Conservation (phyloP, 2,113 vertebrate genomes). For the Narcine bancroftii region DNA sequence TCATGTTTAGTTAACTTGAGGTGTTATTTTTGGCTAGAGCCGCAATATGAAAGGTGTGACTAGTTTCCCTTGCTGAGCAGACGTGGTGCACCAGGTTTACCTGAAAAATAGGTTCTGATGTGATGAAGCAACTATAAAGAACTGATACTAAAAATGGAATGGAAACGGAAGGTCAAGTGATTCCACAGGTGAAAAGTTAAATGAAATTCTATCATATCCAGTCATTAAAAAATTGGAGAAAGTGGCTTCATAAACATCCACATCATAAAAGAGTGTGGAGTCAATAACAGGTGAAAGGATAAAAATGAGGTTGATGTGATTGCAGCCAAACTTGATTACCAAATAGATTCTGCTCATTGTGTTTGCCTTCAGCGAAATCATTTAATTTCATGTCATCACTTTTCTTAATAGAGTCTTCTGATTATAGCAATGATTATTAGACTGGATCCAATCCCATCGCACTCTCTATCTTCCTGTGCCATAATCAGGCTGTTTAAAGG, state of each 20-base stretch:
- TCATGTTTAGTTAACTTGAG: not conserved
- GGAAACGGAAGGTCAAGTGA: not conserved
- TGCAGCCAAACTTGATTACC: not conserved
- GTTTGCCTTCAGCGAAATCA: too few species aligned
- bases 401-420: too few species aligned
- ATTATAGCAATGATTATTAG: too few species aligned
- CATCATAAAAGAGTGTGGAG: not conserved
- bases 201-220: not conserved
- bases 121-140: not conserved
- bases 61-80: not conserved
- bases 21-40: not conserved
- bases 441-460: too few species aligned
- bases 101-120: not conserved
- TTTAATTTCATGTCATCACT: too few species aligned
- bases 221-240: not conserved
- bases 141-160: not conserved
- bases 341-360: not conserved
- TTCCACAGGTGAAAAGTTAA: not conserved
- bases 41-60: not conserved
- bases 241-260: not conserved
- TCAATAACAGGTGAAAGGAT: not conserved
- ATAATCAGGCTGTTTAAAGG: too few species aligned
- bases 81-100: not conserved
- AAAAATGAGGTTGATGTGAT: not conserved
- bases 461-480: too few species aligned